Evolutionary conservation across 2,797 vertebrate genomes (phyloP).

Genomic region (Scolopax bukidnonensis): DNA sequence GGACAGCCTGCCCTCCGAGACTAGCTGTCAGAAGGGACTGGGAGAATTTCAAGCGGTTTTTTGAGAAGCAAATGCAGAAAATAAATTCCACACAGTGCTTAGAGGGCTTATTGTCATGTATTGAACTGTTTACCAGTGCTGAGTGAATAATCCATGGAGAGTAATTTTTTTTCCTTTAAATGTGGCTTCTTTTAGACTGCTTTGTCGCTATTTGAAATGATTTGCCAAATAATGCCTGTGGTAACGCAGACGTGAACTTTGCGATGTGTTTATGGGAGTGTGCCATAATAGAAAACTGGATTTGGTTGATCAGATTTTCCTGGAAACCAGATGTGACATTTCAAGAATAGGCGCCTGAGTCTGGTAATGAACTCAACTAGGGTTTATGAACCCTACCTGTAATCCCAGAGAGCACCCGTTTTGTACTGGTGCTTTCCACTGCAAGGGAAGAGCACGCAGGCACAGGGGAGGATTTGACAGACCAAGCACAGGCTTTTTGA

Average conservation of each 20-base stretch:
- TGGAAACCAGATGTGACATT: neutral
- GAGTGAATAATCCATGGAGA: neutral
- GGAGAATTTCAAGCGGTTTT: conserved; percentile 13
- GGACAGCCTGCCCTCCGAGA: neutral
- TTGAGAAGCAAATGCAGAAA: conserved; percentile 10
- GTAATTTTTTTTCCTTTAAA: neutral
- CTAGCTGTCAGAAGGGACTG: neutral
- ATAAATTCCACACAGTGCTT: conserved; percentile 17
- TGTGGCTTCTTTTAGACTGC: neutral
- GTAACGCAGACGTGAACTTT: neutral
- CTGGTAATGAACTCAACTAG: neutral
- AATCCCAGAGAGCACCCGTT: neutral
- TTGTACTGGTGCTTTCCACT: neutral
- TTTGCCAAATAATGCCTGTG: neutral
- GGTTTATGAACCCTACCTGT: neutral
- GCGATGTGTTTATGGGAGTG: neutral
- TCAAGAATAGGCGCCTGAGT: neutral
- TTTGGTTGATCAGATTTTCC: neutral
- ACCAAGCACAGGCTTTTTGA: neutral
- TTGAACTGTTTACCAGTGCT: neutral
- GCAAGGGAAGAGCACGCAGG: neutral
- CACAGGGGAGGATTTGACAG: neutral
- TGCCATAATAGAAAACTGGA: neutral
- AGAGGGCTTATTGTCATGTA: neutral
- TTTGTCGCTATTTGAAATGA: neutral